These are phyloP conservation scores for Galagoides demidoff DNA, from an alignment of 2,797 vertebrate genomes.

Conservation along the genomic window DNA sequence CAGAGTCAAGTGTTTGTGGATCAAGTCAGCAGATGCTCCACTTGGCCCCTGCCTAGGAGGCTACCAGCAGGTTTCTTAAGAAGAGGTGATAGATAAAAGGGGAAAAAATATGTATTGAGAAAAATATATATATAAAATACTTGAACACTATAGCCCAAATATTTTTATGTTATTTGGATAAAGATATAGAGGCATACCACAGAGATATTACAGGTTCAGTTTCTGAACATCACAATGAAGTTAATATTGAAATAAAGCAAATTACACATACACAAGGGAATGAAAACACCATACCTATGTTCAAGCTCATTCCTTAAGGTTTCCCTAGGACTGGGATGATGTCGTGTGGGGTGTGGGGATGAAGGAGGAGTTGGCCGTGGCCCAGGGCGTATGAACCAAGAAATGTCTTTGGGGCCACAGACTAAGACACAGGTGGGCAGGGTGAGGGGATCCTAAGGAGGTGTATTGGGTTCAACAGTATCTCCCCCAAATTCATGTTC, in stretches of 20 bases:
- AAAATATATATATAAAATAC: too few species aligned
- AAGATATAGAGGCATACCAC: too few species aligned
- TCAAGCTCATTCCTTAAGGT: too few species aligned
- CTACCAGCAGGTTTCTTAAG: background rate
- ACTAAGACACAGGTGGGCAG: background rate
- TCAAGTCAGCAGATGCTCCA: background rate
- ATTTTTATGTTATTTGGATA: too few species aligned
- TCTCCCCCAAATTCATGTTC: background rate
- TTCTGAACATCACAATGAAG: too few species aligned
- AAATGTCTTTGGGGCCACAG: accelerated
- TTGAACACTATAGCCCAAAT: too few species aligned
- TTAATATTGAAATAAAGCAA: too few species aligned
- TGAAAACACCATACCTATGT: background rate
- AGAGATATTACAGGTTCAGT: too few species aligned
- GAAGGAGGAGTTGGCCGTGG: background rate
- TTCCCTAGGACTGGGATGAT: background rate
- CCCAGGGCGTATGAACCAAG: accelerated
- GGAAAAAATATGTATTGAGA: background rate
- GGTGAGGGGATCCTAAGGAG: background rate
- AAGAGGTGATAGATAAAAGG: background rate
- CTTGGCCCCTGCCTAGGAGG: background rate
- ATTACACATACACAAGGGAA: background rate
- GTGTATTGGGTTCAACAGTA: background rate
- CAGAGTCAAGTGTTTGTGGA: background rate
- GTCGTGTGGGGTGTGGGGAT: background rate